Evolutionary conservation across 2,797 vertebrate species (phyloP).

Genomic region (Girardinus metallicus): DNA sequence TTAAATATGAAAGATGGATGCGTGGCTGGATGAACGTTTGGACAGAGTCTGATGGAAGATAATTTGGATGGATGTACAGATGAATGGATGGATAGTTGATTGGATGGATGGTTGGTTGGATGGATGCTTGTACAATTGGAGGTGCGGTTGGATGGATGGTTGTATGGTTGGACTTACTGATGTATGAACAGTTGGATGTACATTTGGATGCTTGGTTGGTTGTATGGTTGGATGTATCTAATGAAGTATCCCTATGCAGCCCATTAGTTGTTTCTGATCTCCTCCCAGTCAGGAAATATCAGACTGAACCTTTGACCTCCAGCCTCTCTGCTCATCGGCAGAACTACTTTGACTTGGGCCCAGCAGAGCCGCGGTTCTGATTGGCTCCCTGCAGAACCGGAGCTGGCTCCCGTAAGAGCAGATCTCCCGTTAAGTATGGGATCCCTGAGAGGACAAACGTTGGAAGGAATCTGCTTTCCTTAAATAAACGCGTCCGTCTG

Average conservation of each 20-base stretch:
- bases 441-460: conserved; percentile 75
- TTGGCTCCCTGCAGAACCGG: conserved; percentile 67
- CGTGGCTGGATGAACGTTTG: background rate
- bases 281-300: background rate
- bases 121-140: too few species aligned
- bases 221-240: background rate
- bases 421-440: conserved; percentile 80
- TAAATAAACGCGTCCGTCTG: conserved; percentile 73
- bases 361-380: conserved; percentile 35
- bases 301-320: background rate
- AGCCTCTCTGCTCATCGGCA: conserved; percentile 28
- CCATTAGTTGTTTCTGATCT: background rate
- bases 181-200: too few species aligned
- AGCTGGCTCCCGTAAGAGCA: conserved; percentile 76
- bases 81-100: background rate
- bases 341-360: conserved; percentile 32
- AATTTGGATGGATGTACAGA: background rate
- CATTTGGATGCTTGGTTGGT: too few species aligned
- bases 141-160: too few species aligned
- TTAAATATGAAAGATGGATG: background rate
- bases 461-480: conserved; percentile 76
- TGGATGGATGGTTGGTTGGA: background rate
- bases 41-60: background rate
- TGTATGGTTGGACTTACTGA: too few species aligned
- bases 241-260: background rate